Evolutionary conservation across 2,797 vertebrate genomes (phyloP), one percentile per base, ranked within the genome.

Genomic region (Philypnodon macrostomus): DNA sequence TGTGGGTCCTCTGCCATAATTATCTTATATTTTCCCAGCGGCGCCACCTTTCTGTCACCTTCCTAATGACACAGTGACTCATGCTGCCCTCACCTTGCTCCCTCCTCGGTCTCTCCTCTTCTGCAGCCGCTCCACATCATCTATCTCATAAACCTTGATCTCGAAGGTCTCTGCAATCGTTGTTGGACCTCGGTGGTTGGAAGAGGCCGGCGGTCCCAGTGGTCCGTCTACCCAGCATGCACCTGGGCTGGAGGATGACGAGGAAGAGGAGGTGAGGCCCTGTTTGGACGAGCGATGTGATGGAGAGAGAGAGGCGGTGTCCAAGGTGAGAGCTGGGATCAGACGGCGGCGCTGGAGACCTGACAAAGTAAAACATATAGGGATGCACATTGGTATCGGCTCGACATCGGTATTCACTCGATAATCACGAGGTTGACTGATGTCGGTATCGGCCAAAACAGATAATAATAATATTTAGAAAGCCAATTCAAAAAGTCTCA

Each of bases 121-220:
- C 79, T 98, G 95, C 38, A 98, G 91, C 37, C 95, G 90, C 56
- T 99, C 94, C 3, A 99, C 95, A 0, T 99, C 95, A 7, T 99
- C 97, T 1, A 99, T 99, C 73, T 99, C 94, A n/a, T 98, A 99
- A 53, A 99, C 96, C 69, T 98, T 99, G 72, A 99, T 98, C 88
- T 98, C 96, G n/a, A 99, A 98, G 47, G 95, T 92, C 57, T 98
- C 96, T 10, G 77, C 46, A 0, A 74, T 47, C 6, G 64, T 45
- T 0, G 89, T 77, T 0, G 91, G 64, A 0, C 87, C 88, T 2
- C 89, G 56, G 83, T 89, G 83, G 86, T 90, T 75, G 4, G 76
- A 50, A 4, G 84, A 39, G 5, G 63, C 59, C 0, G 85, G 84
- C 7, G 90, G 92, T 29, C 95, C 79, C 41, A 98, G 80, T 0